Base-by-base conservation (phyloP, 2,113 vertebrate species). In the Aplodontia rufa region DNA sequence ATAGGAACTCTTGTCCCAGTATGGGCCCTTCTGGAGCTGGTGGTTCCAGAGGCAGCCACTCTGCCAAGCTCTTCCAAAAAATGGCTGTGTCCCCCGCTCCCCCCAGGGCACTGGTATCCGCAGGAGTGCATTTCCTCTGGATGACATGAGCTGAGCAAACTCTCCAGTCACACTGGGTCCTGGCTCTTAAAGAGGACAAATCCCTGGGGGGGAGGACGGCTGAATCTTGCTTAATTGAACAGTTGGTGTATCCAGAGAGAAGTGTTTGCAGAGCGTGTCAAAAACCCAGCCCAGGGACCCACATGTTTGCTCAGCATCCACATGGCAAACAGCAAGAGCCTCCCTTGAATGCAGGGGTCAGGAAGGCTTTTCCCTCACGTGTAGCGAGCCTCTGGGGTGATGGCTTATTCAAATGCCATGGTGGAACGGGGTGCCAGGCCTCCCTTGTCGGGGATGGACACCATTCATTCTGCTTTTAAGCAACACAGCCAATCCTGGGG, bases 251-350 rank as follows among this genome's bases (percentile, higher is more conserved):
- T 93, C 80, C 47, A 45, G 90, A 91, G 68, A 69, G 92, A 88
- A 92, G 58, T 97, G 95, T 97, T 96, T 96, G 80, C 95, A 64
- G 69, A 97, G 79, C 71, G 64, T 93, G 71, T 69, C 7, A 55
- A 40, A 79, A 97, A 60, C 85, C 85, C 74, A 85, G 91, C 91
- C 80, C 37, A 30, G 82, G 93, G 91, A 60, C 95, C 78, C 88
- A 72, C 82, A 3, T 96, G 91, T 98, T 97, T 97, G 93, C 75
- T 93, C 91, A 93, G 95, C 32, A 88, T 92, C 81, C 92, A 9
- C 91, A 92, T 9, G 5, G 94, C 91, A 97, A 98, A 98, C 69
- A 97, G 58, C 78, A 83, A 79, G 95, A 97, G 94, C 91, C 94
- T 96, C 90, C 40, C 79, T 80, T 35, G 78, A 85, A 91, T 51